These are phyloP conservation scores for Rhinella marina DNA, from an alignment of 2,797 vertebrate genomes.

Conservation along the genomic window DNA sequence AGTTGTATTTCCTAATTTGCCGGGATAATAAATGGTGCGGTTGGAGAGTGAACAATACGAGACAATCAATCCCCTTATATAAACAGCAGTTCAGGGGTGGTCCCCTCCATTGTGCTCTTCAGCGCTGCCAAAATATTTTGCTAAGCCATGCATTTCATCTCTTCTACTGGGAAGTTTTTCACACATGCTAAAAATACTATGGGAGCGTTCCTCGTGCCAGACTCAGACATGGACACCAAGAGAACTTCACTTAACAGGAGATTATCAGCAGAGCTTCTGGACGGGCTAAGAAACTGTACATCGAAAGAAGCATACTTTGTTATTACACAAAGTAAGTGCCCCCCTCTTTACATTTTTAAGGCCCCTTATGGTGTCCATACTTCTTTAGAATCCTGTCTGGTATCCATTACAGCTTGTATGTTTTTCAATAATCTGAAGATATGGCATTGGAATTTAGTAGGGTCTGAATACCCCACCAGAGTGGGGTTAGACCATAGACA, in stretches of 20 bases:
- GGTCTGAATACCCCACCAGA: too few species aligned
- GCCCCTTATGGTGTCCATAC: neutral
- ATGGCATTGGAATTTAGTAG: too few species aligned
- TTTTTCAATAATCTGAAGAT: too few species aligned
- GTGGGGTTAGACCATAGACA: too few species aligned
- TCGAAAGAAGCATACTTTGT: neutral
- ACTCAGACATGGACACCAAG: neutral
- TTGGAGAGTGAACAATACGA: neutral
- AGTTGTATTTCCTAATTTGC: neutral
- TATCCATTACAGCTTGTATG: neutral
- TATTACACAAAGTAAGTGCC: neutral
- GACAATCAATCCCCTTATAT: neutral
- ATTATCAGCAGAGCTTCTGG: neutral
- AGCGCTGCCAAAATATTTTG: conserved; percentile 25
- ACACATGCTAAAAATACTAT: conserved; percentile 47
- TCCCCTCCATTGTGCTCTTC: conserved; percentile 19
- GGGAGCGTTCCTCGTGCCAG: conserved; percentile 15
- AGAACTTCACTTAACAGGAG: conserved; percentile 4
- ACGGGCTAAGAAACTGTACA: neutral
- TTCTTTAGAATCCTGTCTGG: neutral
- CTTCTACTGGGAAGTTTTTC: conserved; percentile 37
- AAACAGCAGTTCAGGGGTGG: conserved; percentile 24
- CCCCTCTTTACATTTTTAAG: neutral
- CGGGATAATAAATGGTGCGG: neutral
- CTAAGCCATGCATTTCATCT: conserved; percentile 19